These are phyloP conservation scores for Gastracanthus pulcherrimus DNA, from an alignment of 2,888 invertebrate species.

Conservation along the genomic window DNA sequence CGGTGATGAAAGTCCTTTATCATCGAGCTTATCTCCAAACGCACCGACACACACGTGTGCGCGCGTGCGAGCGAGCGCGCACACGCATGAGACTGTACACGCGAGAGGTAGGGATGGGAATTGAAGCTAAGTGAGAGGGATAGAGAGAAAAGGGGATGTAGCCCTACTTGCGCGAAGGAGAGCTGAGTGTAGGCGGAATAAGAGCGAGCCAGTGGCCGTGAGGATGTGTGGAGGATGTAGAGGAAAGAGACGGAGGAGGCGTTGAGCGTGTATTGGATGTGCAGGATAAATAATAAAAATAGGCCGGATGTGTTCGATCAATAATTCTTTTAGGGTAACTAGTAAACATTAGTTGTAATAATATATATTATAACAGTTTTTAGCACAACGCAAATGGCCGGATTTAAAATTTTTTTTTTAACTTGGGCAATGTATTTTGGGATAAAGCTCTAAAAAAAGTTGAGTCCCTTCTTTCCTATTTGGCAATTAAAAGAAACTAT, in stretches of 20 bases:
- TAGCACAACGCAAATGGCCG: no score
- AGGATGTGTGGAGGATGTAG: neutral
- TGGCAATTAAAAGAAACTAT: no score
- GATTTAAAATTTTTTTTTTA: no score
- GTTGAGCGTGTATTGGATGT: neutral
- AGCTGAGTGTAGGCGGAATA: neutral
- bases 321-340: no score
- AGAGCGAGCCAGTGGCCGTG: neutral
- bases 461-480: no score
- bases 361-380: no score
- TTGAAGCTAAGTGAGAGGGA: neutral
- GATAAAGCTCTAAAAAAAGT: no score
- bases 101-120: neutral
- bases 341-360: no score
- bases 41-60: neutral
- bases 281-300: no score
- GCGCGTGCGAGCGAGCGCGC: neutral
- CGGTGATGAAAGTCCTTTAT: constrained; percentile 46
- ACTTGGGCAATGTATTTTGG: no score
- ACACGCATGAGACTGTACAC: no score
- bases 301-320: no score
- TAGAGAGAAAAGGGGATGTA: neutral
- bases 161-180: neutral
- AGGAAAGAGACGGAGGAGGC: neutral
- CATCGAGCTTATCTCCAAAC: constrained; percentile 42